Evolutionary conservation across 1,140 invertebrate species (phyloP), one percentile per base, ranked within the genome.

Genomic region (Drosophila micromelanica): DNA sequence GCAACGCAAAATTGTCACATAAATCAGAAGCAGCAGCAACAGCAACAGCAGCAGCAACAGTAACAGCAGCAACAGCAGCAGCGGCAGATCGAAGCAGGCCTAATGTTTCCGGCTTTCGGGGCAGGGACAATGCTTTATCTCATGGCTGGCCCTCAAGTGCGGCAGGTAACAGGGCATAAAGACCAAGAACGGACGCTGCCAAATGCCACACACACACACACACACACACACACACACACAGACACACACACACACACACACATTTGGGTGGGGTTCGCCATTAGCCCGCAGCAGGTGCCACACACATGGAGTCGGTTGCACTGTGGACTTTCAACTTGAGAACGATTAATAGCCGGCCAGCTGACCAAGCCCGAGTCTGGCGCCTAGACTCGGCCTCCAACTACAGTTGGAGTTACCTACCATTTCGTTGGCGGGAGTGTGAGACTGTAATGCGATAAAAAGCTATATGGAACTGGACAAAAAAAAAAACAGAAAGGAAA

Each of bases 361-460:
- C 48, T 57, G 63, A 49, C 65, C 67, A 63, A 55, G 59, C 60
- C 67, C 43, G 20, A 52, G 61, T 55, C 35, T 73, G 71, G 71
- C 64, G 64, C 56, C 64, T 61, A 46, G 27, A 32, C 49, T 9
- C 32, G 5, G 15, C 30, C 23, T 38, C n/a, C 13, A 20, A 20
- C 20, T 20, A 20, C 20, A 20, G 2, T 2, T 2, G 20, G 1
- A 20, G 20, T 20, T 20, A 20, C 20, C 20, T 20, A 1, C 20
- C 80, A 84, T 84, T 85, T 80, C 80, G 80, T 80, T 85, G 37
- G 35, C 12, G 52, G n/a, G 30, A 15, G 13, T 6, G 35, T 37
- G 43, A 49, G 72, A 1, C 45, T 70, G 65, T 74, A 74, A 70
- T 74, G 65, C 72, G 72, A 74, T 74, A 74, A 74, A 74, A 70